phyloP scores from a whole-genome alignment of 1,140 invertebrate species.

The Onthophagus taurus region DNA sequence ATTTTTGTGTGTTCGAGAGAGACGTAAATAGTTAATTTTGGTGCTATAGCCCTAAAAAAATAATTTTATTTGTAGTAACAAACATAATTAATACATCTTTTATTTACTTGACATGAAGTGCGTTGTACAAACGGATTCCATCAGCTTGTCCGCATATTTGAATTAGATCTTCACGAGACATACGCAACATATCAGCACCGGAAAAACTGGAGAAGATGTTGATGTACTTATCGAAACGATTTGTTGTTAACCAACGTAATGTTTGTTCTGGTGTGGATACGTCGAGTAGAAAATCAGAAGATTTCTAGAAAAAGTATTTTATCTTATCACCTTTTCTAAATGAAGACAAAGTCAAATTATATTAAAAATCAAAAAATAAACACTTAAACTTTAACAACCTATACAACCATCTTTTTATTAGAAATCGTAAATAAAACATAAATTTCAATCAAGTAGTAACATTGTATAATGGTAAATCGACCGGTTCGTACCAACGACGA shows the following conservation, averaged over 20 bases:
- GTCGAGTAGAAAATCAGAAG: constrained; percentile 39
- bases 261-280: constrained; percentile 63
- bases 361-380: no score
- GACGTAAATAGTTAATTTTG: constrained; percentile 71
- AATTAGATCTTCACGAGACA: constrained; percentile 82
- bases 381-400: no score
- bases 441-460: no score
- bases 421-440: no score
- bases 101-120: constrained; percentile 67
- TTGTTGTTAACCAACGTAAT: constrained; percentile 65
- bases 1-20: constrained; percentile 55
- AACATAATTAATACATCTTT: not conserved
- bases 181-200: constrained; percentile 74
- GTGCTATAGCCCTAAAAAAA: constrained; percentile 54
- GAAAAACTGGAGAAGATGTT: constrained; percentile 76
- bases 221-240: constrained; percentile 67
- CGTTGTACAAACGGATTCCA: constrained; percentile 83
- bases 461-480: no score
- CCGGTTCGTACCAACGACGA: no score
- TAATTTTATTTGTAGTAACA: constrained; percentile 1
- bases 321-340: no score
- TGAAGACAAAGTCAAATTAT: no score
- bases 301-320: constrained; percentile 10
- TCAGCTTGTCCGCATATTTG: constrained; percentile 90
- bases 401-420: no score